phyloP scores from a whole-genome alignment of 2,113 vertebrate genomes.

The Catharus fuscescens region DNA sequence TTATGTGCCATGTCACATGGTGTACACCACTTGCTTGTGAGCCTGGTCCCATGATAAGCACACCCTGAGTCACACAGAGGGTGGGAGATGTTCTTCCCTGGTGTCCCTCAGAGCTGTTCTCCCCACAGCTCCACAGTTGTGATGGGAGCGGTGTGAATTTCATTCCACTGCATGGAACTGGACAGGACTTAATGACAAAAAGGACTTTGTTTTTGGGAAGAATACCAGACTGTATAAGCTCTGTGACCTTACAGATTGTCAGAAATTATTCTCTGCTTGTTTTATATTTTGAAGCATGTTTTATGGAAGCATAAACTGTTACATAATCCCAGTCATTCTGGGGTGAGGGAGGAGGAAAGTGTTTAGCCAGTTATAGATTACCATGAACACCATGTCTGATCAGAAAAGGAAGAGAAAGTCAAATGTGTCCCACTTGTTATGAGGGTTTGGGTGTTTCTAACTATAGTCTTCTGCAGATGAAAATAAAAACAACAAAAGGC shows the following conservation, averaged over 20 bases:
- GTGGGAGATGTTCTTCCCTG: background rate
- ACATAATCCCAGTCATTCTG: background rate
- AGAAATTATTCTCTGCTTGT: background rate
- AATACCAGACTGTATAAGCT: background rate
- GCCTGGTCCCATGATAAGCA: background rate
- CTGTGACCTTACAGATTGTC: background rate
- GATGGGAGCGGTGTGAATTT: background rate
- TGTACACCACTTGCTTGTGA: background rate
- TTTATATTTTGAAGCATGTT: background rate
- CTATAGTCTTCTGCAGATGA: background rate
- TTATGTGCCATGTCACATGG: background rate
- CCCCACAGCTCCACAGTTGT: background rate
- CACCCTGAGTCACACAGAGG: background rate
- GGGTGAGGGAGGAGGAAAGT: background rate
- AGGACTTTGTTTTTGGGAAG: background rate
- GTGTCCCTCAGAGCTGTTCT: background rate
- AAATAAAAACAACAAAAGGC: background rate
- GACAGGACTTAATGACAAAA: background rate
- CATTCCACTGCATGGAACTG: background rate
- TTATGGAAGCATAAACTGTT: background rate
- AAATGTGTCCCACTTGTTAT: background rate
- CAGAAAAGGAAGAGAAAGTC: background rate
- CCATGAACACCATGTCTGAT: background rate
- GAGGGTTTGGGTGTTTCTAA: background rate
- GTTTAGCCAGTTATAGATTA: background rate